A percentile compares a stretch with the other conserved stretches of the same genome.
Evolutionary conservation across 2,113 vertebrate genomes (phyloP).

Genomic region (Oophaga pumilio): DNA sequence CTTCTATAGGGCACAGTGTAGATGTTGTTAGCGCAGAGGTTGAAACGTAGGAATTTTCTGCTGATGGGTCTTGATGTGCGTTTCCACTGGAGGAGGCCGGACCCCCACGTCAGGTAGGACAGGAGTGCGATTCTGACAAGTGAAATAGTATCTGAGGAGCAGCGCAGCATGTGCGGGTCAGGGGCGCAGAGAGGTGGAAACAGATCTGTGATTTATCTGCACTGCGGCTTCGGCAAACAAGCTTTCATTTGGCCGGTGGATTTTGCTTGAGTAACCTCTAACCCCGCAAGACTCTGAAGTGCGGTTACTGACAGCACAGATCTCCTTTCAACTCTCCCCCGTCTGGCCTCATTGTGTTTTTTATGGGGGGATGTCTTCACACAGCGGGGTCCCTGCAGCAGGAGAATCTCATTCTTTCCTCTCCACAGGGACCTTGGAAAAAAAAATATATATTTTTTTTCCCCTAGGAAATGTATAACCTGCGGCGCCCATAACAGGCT

Average conservation of each 20-base stretch:
- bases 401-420: conserved; percentile 71
- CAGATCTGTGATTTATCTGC: conserved; percentile 72
- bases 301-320: conserved; percentile 70
- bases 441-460: not conserved
- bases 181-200: conserved; percentile 71
- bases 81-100: not conserved
- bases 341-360: conserved; percentile 71
- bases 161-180: conserved; percentile 64
- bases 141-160: conserved; percentile 56
- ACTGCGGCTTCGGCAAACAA: conserved; percentile 72
- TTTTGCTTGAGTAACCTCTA: conserved; percentile 87
- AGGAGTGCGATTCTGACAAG: not conserved
- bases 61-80: not conserved
- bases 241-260: conserved; percentile 81
- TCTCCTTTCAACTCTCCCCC: conserved; percentile 79
- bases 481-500: not conserved
- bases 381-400: conserved; percentile 70
- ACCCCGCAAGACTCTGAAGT: conserved; percentile 71
- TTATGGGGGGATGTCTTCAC: conserved; percentile 71
- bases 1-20: not conserved
- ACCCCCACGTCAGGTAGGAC: conserved; percentile 24
- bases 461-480: not conserved
- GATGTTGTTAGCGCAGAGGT: not conserved
- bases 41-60: not conserved
- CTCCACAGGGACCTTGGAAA: not conserved